These are phyloP conservation scores for Junonia oenone DNA, from an alignment of 2,888 invertebrate genomes.

Conservation along the genomic window DNA sequence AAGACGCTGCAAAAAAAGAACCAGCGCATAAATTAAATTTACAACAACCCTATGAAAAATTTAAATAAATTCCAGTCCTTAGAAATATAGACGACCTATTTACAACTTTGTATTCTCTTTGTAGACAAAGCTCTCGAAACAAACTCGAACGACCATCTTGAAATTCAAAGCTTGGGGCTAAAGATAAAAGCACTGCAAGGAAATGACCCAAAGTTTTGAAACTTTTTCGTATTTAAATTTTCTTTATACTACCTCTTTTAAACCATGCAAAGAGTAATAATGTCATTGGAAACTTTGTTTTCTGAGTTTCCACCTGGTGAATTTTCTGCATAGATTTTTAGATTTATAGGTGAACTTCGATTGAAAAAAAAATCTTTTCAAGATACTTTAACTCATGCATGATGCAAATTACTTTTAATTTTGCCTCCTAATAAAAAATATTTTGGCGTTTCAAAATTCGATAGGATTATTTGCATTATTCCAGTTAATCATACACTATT, in stretches of 20 bases:
- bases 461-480: too few species aligned
- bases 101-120: constrained; percentile 30
- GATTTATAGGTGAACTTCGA: background rate
- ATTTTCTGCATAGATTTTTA: background rate
- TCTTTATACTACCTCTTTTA: constrained; percentile 18
- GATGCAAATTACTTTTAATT: background rate
- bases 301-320: background rate
- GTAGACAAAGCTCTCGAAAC: constrained; percentile 30
- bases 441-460: too few species aligned
- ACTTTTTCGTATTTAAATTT: constrained; percentile 30
- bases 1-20: background rate
- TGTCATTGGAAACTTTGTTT: constrained; percentile 13
- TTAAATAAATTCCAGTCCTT: constrained; percentile 15
- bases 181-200: constrained; percentile 30
- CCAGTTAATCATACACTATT: too few species aligned
- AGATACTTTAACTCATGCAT: background rate
- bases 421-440: too few species aligned
- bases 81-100: constrained; percentile 27
- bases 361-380: background rate
- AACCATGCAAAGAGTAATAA: constrained; percentile 16
- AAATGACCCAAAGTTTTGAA: constrained; percentile 28
- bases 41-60: constrained; percentile 1
- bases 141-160: constrained; percentile 26
- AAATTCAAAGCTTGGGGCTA: constrained; percentile 28
- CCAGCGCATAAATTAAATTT: constrained; percentile 1